These are phyloP conservation scores for Peromyscus melanophrys DNA, from an alignment of 2,797 vertebrate genomes.

Conservation along the genomic window DNA sequence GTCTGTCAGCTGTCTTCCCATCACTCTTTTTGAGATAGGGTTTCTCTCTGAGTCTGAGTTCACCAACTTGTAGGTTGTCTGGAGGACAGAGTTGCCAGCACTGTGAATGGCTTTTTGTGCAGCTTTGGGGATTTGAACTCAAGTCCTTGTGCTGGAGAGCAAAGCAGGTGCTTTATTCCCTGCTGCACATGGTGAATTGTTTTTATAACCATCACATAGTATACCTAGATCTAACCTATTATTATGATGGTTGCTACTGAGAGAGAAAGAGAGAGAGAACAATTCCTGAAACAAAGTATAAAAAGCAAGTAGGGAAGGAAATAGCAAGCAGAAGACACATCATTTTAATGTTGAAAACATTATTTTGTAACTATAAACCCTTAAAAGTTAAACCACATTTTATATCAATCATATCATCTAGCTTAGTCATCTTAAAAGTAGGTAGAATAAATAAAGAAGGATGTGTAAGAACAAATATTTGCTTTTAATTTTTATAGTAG, in stretches of 20 bases:
- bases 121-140: background rate
- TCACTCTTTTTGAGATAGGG: background rate
- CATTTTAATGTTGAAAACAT: background rate
- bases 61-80: background rate
- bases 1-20: background rate
- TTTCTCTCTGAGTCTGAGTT: background rate
- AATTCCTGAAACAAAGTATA: background rate
- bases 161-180: no score
- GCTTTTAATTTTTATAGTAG: background rate
- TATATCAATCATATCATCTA: background rate
- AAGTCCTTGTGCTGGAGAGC: background rate
- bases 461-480: background rate
- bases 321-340: background rate
- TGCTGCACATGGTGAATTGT: background rate
- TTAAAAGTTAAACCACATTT: background rate
- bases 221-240: background rate
- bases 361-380: background rate
- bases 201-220: background rate
- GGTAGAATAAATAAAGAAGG: background rate
- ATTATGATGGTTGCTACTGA: background rate
- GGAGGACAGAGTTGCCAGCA: background rate
- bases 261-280: background rate
- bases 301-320: background rate
- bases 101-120: no score
- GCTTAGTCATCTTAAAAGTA: conserved; percentile 24